Base-by-base conservation (phyloP, 2,888 invertebrate species). In the Diplazon laetatorius region DNA sequence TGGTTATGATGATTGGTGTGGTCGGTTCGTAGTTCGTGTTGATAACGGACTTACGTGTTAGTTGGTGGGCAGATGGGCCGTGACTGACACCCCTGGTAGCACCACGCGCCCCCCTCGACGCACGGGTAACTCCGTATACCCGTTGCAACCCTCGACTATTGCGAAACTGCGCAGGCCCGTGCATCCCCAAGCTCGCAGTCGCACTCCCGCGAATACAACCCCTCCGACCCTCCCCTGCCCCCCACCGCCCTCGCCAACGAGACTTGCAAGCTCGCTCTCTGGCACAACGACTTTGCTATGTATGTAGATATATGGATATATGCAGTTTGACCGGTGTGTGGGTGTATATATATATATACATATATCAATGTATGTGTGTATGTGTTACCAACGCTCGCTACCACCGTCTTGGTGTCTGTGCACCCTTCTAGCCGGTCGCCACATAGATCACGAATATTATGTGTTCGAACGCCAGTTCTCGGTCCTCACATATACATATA, bases 41-140 rank as follows among this genome's bases (percentile, higher is more conserved):
- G 70, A 71, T 42, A 82, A 80, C 83, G 79, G 83, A 90, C 90
- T 90, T 90, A 90, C 90, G 89, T 91, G 89, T 84, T 89, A 87
- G 87, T 85, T 88, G 89, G 84, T 88, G 87, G 88, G 88, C 89
- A 87, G 90, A 87, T 89, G 87, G 89, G 88, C 90, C 90, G 89
- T 89, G 90, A 91, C 90, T 91, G 89, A 88, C 89, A 89, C 86
- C 90, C 90, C 89, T 85, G 86, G 86, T 85, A 86, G 82, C 84
- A 83, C 87, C 88, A 88, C 87, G 88, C 88, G 88, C 87, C 89
- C 89, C 87, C 84, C 82, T 84, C 81, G 69, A 80, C 50, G 42
- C 22, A 63, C 42, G 44, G 25, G 48, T 52, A 5, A 6, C 6
- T 12, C 63, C 72, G 52, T 74, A 82, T 76, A 73, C 52, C 46